Evolutionary conservation across 2,888 invertebrate genomes (phyloP).

Genomic region (Caenorhabditis macrosperma): DNA sequence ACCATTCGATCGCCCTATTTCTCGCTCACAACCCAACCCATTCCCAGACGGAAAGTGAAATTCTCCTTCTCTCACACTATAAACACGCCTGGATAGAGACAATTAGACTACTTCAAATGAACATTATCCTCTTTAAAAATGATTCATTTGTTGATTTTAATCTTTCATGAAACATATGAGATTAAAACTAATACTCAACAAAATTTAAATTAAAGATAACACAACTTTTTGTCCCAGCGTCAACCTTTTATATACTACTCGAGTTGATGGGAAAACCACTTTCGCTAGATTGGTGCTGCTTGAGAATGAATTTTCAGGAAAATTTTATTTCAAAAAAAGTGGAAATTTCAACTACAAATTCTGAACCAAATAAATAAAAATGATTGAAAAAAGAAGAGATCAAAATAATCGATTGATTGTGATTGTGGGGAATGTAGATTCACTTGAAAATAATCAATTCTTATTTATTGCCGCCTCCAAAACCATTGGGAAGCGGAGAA

Average conservation of each 20-base stretch:
- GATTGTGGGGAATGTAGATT: not conserved
- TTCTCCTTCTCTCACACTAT: slow-evolving; percentile 49
- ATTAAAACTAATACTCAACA: slow-evolving; percentile 11
- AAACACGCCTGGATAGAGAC: slow-evolving; percentile 58
- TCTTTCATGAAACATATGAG: slow-evolving; percentile 48
- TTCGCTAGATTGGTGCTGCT: no score
- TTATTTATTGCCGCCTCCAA: slow-evolving; percentile 3
- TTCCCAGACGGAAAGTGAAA: slow-evolving; percentile 57
- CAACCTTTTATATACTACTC: slow-evolving; percentile 6
- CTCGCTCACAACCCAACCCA: slow-evolving; percentile 55
- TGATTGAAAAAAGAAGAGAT: not conserved
- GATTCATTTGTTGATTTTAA: slow-evolving; percentile 54
- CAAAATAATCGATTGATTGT: not conserved
- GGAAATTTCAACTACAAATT: not conserved
- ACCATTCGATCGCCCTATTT: slow-evolving; percentile 61
- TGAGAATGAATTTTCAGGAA: no score
- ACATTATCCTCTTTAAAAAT: slow-evolving; percentile 63
- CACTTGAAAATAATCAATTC: not conserved
- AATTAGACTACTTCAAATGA: slow-evolving; percentile 61
- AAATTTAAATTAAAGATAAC: slow-evolving; percentile 52
- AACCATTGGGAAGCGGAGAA: slow-evolving; percentile 48
- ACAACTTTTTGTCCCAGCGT: slow-evolving; percentile 41
- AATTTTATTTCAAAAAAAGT: not conserved
- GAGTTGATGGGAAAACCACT: no score
- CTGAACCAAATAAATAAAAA: not conserved